A percentile compares a stretch with the other conserved stretches of the same genome.
Conservation (phyloP, 2,888 invertebrate species). For the Sericinus montela region DNA sequence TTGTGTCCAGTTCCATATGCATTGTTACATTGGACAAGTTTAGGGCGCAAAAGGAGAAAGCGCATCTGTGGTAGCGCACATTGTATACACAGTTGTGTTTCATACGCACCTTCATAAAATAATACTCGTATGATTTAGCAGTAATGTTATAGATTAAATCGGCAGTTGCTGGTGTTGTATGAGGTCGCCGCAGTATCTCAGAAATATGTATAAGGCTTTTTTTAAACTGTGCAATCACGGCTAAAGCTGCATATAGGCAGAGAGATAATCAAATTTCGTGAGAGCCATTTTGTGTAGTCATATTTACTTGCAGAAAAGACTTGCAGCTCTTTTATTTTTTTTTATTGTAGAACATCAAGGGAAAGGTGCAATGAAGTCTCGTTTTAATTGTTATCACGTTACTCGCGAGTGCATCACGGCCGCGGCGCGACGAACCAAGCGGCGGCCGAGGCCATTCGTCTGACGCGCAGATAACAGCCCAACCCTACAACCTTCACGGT, state of each 20-base stretch:
- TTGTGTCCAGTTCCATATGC: not conserved
- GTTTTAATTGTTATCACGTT: constrained; percentile 53
- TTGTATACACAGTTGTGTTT: too few species aligned
- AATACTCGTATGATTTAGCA: too few species aligned
- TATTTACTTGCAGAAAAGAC: not conserved
- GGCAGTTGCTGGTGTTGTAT: too few species aligned
- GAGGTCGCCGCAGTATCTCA: too few species aligned
- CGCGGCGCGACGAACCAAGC: constrained; percentile 27
- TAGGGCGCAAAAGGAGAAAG: constrained; percentile 1
- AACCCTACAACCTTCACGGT: constrained; percentile 45
- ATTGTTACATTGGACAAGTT: constrained; percentile 1
- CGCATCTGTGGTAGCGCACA: not conserved
- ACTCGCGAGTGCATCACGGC: constrained; percentile 45
- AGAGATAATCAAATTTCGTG: too few species aligned
- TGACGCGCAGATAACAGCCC: constrained; percentile 60
- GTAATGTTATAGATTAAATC: too few species aligned
- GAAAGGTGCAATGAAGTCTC: constrained; percentile 1
- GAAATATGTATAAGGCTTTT: too few species aligned
- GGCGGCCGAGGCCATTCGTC: constrained; percentile 38
- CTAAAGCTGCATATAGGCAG: too few species aligned
- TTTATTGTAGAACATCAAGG: not conserved
- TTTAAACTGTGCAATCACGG: too few species aligned
- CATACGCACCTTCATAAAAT: too few species aligned
- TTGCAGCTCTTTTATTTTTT: not conserved
- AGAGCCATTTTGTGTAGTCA: too few species aligned